A percentile compares a stretch with the other conserved stretches of the same genome.
Evolutionary conservation across 2,888 invertebrate genomes (phyloP).

Genomic region (Eulithis prunata): DNA sequence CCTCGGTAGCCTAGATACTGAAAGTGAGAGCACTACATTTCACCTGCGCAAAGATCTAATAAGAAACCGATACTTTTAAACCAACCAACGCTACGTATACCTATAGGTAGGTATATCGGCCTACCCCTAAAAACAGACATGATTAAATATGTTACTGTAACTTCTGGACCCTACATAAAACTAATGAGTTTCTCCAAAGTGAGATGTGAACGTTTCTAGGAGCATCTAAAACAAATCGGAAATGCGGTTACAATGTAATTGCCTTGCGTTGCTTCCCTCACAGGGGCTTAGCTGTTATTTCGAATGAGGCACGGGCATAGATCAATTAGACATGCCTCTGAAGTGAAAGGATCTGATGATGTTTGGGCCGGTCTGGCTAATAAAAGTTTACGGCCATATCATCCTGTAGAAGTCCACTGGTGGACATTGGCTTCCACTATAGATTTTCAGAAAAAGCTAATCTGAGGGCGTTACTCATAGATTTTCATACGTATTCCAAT

Average conservation of each 20-base stretch:
- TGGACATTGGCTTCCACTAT: too few relatives aligned
- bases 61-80: too few relatives aligned
- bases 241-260: constrained; percentile 34
- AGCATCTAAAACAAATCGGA: constrained; percentile 27
- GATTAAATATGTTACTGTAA: background rate
- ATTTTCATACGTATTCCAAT: too few relatives aligned
- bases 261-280: constrained; percentile 27
- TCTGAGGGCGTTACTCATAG: too few relatives aligned
- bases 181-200: constrained; percentile 9
- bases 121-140: too few relatives aligned
- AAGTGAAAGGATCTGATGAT: background rate
- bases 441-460: too few relatives aligned
- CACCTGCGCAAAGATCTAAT: too few relatives aligned
- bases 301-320: constrained; percentile 6
- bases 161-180: background rate
- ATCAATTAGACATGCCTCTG: constrained; percentile 1
- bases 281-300: constrained; percentile 10
- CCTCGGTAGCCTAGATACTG: too few relatives aligned
- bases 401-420: too few relatives aligned
- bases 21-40: too few relatives aligned
- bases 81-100: too few relatives aligned
- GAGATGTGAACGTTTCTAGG: constrained; percentile 1
- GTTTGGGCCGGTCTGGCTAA: background rate
- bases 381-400: background rate
- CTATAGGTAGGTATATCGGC: too few relatives aligned